These are phyloP conservation scores for Zosterops hypoxanthus DNA, from an alignment of 2,113 vertebrate genomes.

Conservation along the genomic window DNA sequence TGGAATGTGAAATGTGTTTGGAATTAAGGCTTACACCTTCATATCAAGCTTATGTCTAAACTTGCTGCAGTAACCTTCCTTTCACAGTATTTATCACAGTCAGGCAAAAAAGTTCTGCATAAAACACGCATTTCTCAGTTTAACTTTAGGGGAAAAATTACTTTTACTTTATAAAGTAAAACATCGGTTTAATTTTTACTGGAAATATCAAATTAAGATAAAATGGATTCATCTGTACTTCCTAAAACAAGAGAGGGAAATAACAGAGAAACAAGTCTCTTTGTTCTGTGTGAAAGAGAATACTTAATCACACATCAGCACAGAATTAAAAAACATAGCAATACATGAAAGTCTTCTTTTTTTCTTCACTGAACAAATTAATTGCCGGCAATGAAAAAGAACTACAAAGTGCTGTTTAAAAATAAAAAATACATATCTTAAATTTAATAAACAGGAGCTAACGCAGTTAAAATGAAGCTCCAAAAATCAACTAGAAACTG, in stretches of 20 bases:
- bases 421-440: slow-evolving; percentile 39
- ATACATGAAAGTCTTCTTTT: slow-evolving; percentile 60
- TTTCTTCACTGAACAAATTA: slow-evolving; percentile 63
- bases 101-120: not conserved
- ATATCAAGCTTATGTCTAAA: not conserved
- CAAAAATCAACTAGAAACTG: not conserved
- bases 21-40: not conserved
- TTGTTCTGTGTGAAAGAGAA: slow-evolving; percentile 69
- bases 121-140: not conserved
- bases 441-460: slow-evolving; percentile 53
- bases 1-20: not conserved
- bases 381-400: slow-evolving; percentile 47
- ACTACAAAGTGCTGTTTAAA: slow-evolving; percentile 64
- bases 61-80: not conserved
- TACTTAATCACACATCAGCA: slow-evolving; percentile 69
- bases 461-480: not conserved
- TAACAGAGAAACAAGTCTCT: slow-evolving; percentile 59
- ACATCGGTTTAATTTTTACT: slow-evolving; percentile 48
- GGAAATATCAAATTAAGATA: slow-evolving; percentile 67
- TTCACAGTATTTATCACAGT: not conserved
- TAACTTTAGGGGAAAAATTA: not conserved
- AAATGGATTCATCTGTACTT: slow-evolving; percentile 55
- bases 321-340: slow-evolving; percentile 64
- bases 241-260: slow-evolving; percentile 57
- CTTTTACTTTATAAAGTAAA: slow-evolving; percentile 32